These are phyloP conservation scores for Sminthopsis crassicaudata DNA, from an alignment of 2,113 vertebrate species.

Conservation along the genomic window DNA sequence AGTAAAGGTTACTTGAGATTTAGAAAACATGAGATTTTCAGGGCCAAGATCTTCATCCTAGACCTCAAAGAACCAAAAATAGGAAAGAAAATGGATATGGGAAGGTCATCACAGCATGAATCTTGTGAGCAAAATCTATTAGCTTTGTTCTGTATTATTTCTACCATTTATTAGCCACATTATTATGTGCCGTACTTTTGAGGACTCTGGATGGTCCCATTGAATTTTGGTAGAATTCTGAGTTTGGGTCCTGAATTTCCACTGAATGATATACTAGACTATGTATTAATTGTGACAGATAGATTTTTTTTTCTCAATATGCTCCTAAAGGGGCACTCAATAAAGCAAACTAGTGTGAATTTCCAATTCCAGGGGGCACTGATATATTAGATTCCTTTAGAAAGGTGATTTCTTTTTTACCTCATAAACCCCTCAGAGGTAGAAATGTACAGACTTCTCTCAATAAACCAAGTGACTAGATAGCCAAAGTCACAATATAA, in stretches of 20 bases:
- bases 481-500: neutral
- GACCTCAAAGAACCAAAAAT: neutral
- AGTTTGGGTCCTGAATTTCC: neutral
- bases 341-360: constrained; percentile 76
- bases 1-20: neutral
- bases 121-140: neutral
- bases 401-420: constrained; percentile 36
- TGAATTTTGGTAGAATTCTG: neutral
- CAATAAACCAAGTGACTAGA: neutral
- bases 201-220: neutral
- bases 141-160: neutral
- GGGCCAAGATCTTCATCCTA: neutral
- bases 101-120: neutral
- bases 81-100: neutral
- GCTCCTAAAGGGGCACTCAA: constrained; percentile 76
- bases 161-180: neutral
- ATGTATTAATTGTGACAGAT: constrained; percentile 79
- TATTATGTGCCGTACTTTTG: neutral
- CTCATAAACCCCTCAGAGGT: constrained; percentile 3
- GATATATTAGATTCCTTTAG: constrained; percentile 67
- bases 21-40: neutral
- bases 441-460: neutral
- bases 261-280: neutral
- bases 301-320: constrained; percentile 78
- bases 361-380: constrained; percentile 74